Percentiles rank a stretch among this genome's conserved stretches.
These are phyloP conservation scores for Chaenocephalus aceratus DNA, from an alignment of 2,113 vertebrate species.

Conservation along the genomic window DNA sequence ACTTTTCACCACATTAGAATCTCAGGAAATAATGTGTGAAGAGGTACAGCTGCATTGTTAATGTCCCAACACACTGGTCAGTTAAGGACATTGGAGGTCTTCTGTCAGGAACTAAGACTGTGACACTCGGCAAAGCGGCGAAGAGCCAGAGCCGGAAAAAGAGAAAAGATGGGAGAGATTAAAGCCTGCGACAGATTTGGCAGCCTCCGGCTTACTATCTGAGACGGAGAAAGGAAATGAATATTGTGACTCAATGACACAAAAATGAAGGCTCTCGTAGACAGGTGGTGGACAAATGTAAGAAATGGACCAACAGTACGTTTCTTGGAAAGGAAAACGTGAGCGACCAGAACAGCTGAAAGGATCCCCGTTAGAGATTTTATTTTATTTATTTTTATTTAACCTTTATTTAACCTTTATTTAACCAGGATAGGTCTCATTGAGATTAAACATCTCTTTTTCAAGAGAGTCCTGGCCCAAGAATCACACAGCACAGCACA, in stretches of 20 bases:
- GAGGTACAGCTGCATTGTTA: not conserved
- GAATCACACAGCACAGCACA: too few relatives aligned
- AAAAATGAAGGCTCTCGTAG: slow-evolving; percentile 29
- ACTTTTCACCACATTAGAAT: slow-evolving; percentile 6
- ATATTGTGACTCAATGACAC: slow-evolving; percentile 52
- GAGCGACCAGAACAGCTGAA: not conserved
- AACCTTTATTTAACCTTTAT: too few relatives aligned
- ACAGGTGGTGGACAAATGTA: slow-evolving; percentile 33
- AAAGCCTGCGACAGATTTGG: slow-evolving; percentile 66
- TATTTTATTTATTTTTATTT: too few relatives aligned
- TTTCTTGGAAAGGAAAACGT: not conserved
- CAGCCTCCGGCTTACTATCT: slow-evolving; percentile 32
- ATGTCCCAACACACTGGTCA: slow-evolving; percentile 8
- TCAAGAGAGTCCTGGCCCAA: too few relatives aligned
- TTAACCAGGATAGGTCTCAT: too few relatives aligned
- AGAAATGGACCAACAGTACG: not conserved
- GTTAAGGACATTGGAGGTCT: slow-evolving; percentile 5
- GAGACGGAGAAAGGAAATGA: slow-evolving; percentile 45
- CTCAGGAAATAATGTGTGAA: slow-evolving; percentile 2
- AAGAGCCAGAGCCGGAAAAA: slow-evolving; percentile 46
- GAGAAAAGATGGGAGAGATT: slow-evolving; percentile 59
- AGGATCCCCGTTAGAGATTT: not conserved
- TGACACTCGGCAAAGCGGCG: slow-evolving; percentile 53
- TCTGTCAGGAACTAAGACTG: not conserved
- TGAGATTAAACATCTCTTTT: too few relatives aligned